Evolutionary conservation across 2,113 vertebrate genomes (phyloP).

Genomic region (Nanorana parkeri): DNA sequence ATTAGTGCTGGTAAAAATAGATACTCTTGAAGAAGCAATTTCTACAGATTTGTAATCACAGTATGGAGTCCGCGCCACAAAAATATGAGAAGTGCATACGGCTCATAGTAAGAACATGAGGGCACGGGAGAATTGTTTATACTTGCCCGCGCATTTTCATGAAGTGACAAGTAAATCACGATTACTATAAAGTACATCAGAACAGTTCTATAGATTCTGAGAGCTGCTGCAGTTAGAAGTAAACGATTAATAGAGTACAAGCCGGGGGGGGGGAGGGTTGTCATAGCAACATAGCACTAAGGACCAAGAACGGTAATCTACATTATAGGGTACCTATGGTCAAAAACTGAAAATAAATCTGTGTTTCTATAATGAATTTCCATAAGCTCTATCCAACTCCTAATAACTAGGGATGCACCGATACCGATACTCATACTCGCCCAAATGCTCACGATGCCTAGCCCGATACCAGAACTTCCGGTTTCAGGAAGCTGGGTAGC

Average conservation of each 20-base stretch:
- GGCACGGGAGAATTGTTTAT: background rate
- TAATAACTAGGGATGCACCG: no score
- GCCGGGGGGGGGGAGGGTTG: no score
- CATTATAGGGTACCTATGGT: no score
- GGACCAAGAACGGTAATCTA: no score
- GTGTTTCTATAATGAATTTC: no score
- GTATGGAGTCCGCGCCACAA: background rate
- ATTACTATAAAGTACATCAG: background rate
- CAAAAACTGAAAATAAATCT: no score
- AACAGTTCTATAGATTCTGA: no score
- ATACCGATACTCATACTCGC: no score
- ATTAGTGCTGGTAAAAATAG: conserved; percentile 64
- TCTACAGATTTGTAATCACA: conserved; percentile 45
- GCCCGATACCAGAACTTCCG: no score
- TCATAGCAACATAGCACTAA: background rate
- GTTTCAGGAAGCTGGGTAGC: no score
- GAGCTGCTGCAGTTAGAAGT: background rate
- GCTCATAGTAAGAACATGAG: background rate
- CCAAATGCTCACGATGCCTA: no score
- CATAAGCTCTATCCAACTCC: no score
- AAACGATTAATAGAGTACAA: background rate
- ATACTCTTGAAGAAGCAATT: conserved; percentile 49
- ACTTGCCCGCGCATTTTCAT: background rate
- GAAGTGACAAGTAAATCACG: background rate
- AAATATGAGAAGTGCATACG: background rate